Evolutionary conservation across 2,113 vertebrate genomes (phyloP), one percentile per base, ranked within the genome.

Genomic region (Xerus inauris): DNA sequence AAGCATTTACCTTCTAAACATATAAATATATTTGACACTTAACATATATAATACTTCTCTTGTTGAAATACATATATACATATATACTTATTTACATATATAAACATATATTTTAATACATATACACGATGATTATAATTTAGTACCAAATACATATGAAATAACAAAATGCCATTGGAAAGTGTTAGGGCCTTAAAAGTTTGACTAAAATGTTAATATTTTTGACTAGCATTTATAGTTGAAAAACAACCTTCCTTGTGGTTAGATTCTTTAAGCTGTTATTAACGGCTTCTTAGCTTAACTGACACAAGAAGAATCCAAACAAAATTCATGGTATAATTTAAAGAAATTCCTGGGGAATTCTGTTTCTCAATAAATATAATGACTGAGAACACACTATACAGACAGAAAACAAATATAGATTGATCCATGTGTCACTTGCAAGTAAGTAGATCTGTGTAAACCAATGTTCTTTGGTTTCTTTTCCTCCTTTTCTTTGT

Each of bases 171-270:
- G 24, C 1, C 4, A 59, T 83, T 79, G 67, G 47, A 93, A 93
- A 95, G 30, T 59, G 6, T 64, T 89, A 81, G 69, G 6, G 2
- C 84, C 16, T 20, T 51, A 89, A 67, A 72, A 2, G 0, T 28
- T 90, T 91, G 90, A 42, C 54, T 85, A 65, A 97, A 94, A 35
- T 79, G 6, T n/a, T 59, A 89, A 13, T 26, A 8, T 38, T 82
- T 82, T 91, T 54, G 54, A 5, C 5, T 76, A 59, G 10, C 76
- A 26, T 94, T 65, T 67, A 62, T 1, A 71, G 28, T 4, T 67
- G 72, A 1, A 64, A 54, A 67, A 35, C 32, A 16, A 26, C 42
- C 65, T 84, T 94, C 26, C 30, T 88, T 12, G 47, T 12, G 6
- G 8, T 71, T 88, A 22, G 6, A 19, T 54, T 22, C 4, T n/a